These are phyloP conservation scores for Ecliptopera silaceata DNA, from an alignment of 2,888 invertebrate genomes.

Conservation along the genomic window DNA sequence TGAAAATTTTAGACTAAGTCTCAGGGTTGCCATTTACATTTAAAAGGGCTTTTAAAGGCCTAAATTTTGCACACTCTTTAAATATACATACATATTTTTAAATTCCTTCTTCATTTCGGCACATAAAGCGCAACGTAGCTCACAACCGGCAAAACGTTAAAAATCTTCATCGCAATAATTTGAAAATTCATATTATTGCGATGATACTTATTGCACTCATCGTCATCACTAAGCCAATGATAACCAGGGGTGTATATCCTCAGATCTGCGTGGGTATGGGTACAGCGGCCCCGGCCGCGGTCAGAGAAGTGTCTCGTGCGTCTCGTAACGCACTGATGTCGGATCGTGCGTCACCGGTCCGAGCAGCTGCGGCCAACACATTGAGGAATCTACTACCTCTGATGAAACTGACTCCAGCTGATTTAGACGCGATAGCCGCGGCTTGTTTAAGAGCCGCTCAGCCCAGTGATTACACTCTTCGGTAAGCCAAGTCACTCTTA, in stretches of 20 bases:
- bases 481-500: slow-evolving; percentile 43
- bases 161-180: too few relatives aligned
- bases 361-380: slow-evolving; percentile 96
- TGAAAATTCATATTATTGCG: too few relatives aligned
- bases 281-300: slow-evolving; percentile 89
- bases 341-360: slow-evolving; percentile 95
- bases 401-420: slow-evolving; percentile 92
- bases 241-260: background rate
- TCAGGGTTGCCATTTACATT: too few relatives aligned
- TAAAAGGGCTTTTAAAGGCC: too few relatives aligned
- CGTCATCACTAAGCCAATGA: too few relatives aligned
- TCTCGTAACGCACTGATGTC: slow-evolving; percentile 91
- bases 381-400: slow-evolving; percentile 94
- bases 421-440: slow-evolving; percentile 95
- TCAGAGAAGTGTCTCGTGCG: slow-evolving; percentile 95
- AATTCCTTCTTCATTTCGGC: too few relatives aligned
- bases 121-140: too few relatives aligned
- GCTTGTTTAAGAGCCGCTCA: slow-evolving; percentile 92
- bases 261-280: slow-evolving; percentile 97
- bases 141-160: too few relatives aligned
- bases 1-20: too few relatives aligned
- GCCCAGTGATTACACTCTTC: slow-evolving; percentile 66
- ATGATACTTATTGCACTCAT: too few relatives aligned
- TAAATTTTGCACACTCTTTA: too few relatives aligned
- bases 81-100: too few relatives aligned